These are phyloP conservation scores for Sigmodon hispidus DNA, from an alignment of 2,113 vertebrate genomes.

Conservation along the genomic window DNA sequence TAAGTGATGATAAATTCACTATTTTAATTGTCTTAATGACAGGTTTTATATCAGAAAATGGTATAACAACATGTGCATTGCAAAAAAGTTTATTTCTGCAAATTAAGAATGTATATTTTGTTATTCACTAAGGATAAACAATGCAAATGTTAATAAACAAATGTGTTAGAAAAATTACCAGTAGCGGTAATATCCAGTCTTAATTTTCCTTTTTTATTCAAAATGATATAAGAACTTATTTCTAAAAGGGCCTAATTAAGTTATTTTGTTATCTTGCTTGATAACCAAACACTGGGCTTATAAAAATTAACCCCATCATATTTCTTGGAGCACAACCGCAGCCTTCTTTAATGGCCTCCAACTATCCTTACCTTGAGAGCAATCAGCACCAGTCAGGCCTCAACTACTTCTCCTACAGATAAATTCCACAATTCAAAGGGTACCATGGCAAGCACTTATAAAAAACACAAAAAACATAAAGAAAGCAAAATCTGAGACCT, in stretches of 20 bases:
- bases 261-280: background rate
- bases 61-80: background rate
- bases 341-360: background rate
- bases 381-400: background rate
- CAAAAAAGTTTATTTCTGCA: background rate
- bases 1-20: background rate
- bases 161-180: background rate
- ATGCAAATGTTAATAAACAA: background rate
- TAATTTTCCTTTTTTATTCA: background rate
- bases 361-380: background rate
- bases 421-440: background rate
- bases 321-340: slow-evolving; percentile 7
- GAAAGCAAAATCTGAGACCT: slow-evolving; percentile 1
- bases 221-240: background rate
- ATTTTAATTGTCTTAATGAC: slow-evolving; percentile 8
- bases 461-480: background rate
- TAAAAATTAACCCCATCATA: background rate
- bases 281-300: slow-evolving; percentile 7
- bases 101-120: background rate
- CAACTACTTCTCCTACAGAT: background rate
- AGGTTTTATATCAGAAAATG: slow-evolving; percentile 5
- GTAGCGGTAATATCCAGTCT: background rate
- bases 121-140: slow-evolving; percentile 18
- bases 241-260: slow-evolving; percentile 30
- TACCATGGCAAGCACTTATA: background rate